phyloP scores from a whole-genome alignment of 2,113 vertebrate species.

The Carettochelys insculpta region DNA sequence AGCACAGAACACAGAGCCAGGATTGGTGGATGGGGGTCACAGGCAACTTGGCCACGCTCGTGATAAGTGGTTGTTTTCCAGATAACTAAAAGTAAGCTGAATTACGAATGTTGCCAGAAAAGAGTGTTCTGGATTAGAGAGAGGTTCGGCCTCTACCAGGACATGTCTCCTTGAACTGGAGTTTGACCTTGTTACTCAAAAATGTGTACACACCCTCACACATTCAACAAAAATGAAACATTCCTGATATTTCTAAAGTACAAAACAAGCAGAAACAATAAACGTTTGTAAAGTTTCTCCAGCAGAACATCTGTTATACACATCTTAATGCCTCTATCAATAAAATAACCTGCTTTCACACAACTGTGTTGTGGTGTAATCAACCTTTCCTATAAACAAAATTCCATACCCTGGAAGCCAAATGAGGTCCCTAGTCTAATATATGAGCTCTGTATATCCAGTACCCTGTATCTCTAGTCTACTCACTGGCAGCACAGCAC shows the following conservation, averaged over 20 bases:
- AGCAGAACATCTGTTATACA: slow-evolving; percentile 28
- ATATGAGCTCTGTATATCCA: not conserved
- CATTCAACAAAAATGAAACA: slow-evolving; percentile 62
- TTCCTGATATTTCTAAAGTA: slow-evolving; percentile 53
- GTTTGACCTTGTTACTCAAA: not conserved
- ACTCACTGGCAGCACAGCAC: not conserved
- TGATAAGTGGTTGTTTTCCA: no score
- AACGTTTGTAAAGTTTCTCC: no score
- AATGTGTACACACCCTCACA: not conserved
- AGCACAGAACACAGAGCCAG: no score
- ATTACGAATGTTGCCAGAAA: no score
- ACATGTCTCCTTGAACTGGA: not conserved
- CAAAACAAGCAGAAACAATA: not conserved
- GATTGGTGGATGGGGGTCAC: no score
- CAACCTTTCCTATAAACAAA: slow-evolving; percentile 22
- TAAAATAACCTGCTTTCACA: slow-evolving; percentile 48
- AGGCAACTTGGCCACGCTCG: no score
- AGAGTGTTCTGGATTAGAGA: no score
- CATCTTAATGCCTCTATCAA: slow-evolving; percentile 22
- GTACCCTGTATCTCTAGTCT: not conserved
- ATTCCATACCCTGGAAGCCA: slow-evolving; percentile 29
- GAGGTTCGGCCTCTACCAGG: no score
- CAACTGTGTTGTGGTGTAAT: slow-evolving; percentile 58
- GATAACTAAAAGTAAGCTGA: no score
- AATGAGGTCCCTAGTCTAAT: not conserved